Conservation (phyloP, 2,888 invertebrate genomes). For the Gymnoscelis rufifasciata region DNA sequence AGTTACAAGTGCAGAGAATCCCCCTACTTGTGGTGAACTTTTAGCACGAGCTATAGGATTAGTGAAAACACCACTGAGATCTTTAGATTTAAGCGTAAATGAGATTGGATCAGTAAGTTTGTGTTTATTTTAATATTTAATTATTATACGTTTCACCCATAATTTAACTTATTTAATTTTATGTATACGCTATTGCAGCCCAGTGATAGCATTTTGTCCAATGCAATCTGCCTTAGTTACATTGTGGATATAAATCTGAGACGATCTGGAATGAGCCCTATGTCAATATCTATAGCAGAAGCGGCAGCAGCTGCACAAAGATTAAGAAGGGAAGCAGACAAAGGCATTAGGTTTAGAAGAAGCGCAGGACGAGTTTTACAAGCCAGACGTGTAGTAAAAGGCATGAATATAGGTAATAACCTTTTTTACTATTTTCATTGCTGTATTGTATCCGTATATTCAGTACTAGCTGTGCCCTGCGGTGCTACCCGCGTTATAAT, state of each 20-base stretch:
- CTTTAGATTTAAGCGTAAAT: constrained; percentile 71
- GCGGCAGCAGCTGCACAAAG: constrained; percentile 68
- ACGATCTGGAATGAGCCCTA: constrained; percentile 68
- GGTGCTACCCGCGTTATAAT: too few species aligned
- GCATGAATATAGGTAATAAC: constrained; percentile 65
- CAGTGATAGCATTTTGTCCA: constrained; percentile 58
- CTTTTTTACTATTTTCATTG: too few species aligned
- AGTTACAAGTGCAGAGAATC: constrained; percentile 63
- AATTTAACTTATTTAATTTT: background rate
- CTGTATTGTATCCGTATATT: too few species aligned
- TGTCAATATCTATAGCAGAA: constrained; percentile 66
- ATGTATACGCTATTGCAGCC: constrained; percentile 41
- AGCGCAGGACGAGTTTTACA: constrained; percentile 70
- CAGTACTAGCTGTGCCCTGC: too few species aligned
- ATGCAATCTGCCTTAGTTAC: constrained; percentile 69
- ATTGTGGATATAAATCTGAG: constrained; percentile 67
- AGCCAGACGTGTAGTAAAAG: constrained; percentile 65
- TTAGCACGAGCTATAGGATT: constrained; percentile 71
- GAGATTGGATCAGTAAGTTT: constrained; percentile 66
- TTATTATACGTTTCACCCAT: background rate
- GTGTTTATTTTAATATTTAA: background rate
- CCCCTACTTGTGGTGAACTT: constrained; percentile 70
- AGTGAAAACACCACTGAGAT: constrained; percentile 68
- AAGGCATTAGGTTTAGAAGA: constrained; percentile 64
- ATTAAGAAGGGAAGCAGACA: constrained; percentile 66